A percentile compares a stretch with the other conserved stretches of the same genome.
phyloP scores from a whole-genome alignment of 2,113 vertebrate species.

The Dissostichus mawsoni region DNA sequence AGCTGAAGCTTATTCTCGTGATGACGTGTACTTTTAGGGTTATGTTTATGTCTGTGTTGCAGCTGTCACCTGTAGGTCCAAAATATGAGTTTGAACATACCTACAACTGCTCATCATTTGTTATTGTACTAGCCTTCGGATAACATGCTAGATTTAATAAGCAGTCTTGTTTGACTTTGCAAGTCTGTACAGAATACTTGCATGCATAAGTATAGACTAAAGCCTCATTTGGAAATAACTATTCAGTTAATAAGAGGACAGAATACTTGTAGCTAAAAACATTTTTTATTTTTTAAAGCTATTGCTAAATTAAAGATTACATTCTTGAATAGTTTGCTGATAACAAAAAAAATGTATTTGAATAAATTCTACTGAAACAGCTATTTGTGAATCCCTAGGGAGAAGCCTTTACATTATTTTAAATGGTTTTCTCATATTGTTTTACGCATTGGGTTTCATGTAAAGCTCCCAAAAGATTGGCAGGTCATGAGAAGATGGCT shows the following conservation, averaged over 20 bases:
- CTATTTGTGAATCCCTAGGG: background rate
- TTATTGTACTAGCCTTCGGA: background rate
- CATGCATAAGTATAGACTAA: no score
- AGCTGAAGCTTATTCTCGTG: background rate
- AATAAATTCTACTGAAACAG: background rate
- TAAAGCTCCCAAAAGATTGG: background rate
- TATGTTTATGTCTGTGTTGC: background rate
- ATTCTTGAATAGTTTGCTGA: background rate
- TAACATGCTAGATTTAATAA: constrained; percentile 4
- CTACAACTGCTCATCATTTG: background rate
- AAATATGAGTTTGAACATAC: background rate
- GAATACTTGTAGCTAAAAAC: background rate
- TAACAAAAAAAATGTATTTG: no score
- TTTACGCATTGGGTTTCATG: background rate
- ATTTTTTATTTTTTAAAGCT: background rate
- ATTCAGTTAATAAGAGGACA: background rate
- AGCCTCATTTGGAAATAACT: background rate
- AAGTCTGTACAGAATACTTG: background rate
- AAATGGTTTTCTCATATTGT: background rate
- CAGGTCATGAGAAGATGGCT: background rate
- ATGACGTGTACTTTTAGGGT: background rate
- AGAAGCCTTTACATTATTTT: background rate
- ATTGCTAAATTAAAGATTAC: background rate
- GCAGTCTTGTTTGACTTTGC: background rate
- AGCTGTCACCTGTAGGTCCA: constrained; percentile 2